Conservation (phyloP, 2,113 vertebrate species). For the Petroica traversi region DNA sequence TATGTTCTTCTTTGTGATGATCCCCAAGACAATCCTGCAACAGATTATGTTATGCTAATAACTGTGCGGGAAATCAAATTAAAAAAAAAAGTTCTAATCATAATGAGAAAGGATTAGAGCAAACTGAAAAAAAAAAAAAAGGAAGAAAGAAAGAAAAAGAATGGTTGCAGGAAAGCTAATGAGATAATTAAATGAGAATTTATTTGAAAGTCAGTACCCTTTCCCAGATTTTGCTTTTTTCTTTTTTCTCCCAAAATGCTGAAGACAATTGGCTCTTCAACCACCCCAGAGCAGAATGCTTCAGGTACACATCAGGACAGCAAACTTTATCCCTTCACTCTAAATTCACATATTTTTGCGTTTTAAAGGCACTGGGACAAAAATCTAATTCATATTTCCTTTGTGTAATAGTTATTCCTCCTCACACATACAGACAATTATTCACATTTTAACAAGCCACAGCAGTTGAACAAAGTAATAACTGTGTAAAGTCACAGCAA, state of each 20-base stretch:
- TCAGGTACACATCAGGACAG: background rate
- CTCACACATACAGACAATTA: background rate
- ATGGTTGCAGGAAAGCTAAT: constrained; percentile 56
- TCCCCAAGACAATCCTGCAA: constrained; percentile 99
- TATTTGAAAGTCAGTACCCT: constrained; percentile 18
- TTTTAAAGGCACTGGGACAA: background rate
- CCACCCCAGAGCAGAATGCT: background rate
- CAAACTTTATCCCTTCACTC: background rate
- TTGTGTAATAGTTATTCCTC: background rate
- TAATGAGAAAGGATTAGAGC: constrained; percentile 58
- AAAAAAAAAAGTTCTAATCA: constrained; percentile 57
- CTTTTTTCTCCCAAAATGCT: constrained; percentile 8
- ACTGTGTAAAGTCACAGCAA: background rate
- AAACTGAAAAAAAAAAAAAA: constrained; percentile 21
- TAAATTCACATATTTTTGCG: background rate
- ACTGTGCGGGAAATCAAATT: constrained; percentile 82
- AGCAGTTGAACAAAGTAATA: background rate
- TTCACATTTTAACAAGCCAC: background rate
- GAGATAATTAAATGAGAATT: constrained; percentile 61
- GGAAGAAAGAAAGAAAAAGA: background rate
- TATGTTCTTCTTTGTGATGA: constrained; percentile 99
- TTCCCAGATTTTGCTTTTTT: background rate
- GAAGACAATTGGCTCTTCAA: background rate
- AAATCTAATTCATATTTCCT: background rate
- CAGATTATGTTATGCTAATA: constrained; percentile 94